Evolutionary conservation across 2,797 vertebrate species (phyloP).

Genomic region (Lacerta bilineata): DNA sequence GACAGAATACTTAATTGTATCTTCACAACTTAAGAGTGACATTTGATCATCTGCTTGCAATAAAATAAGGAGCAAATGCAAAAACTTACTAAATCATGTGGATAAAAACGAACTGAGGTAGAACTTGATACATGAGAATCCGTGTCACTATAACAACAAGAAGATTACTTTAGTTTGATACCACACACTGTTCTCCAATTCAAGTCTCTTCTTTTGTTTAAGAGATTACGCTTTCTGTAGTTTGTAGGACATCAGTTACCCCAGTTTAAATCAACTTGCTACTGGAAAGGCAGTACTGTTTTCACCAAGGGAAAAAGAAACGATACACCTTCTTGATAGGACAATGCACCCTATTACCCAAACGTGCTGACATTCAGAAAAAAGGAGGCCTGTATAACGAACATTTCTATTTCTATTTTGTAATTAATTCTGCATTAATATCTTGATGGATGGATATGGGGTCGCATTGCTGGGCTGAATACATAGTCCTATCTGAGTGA

Average conservation of each 20-base stretch:
- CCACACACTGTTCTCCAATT: background rate
- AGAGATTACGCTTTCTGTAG: background rate
- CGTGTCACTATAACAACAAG: conserved; percentile 91
- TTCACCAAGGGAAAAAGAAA: background rate
- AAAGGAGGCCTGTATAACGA: background rate
- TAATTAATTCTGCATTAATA: background rate
- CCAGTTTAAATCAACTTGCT: conserved; percentile 10
- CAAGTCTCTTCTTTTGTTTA: conserved; percentile 3
- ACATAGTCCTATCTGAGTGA: background rate
- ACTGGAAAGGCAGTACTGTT: background rate
- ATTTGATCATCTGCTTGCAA: conserved; percentile 57
- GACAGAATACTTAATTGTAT: background rate
- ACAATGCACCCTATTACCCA: background rate
- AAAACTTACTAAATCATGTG: conserved; percentile 98
- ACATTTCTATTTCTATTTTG: background rate
- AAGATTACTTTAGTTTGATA: conserved; percentile 74
- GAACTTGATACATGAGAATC: conserved; percentile 99
- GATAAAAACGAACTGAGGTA: conserved; percentile 99
- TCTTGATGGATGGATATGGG: background rate
- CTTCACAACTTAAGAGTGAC: conserved; percentile 27
- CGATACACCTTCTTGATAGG: background rate
- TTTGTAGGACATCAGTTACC: background rate
- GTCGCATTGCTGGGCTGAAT: background rate
- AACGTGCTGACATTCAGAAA: background rate
- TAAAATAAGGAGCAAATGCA: conserved; percentile 54